Evolutionary conservation across 2,888 invertebrate genomes (phyloP), one percentile per base, ranked within the genome.

Genomic region (Orthosia gothica): DNA sequence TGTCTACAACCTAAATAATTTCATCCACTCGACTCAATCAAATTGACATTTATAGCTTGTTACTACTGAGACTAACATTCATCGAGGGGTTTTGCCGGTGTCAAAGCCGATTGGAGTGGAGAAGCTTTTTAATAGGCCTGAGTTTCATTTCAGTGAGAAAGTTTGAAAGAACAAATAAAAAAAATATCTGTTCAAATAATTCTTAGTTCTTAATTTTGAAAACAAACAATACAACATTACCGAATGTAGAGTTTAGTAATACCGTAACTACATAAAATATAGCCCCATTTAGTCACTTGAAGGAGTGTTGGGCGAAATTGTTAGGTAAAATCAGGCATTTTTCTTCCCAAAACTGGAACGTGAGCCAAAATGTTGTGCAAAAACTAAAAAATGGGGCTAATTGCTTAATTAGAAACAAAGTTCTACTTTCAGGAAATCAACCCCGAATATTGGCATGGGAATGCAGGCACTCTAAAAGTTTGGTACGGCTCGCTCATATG

Each of bases 341-440:
- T 74, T 57, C 66, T 83, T 70, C 67, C 69, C 59, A 80, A 83
- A 80, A 74, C 32, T 26, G 54, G 81, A 82, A 81, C 74, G 70
- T 63, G 82, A 66, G 82, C 74, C 83, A 82, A 82, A 59, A 57
- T 61, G 59, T 66, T 67, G 73, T 49, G 57, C 61, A 64, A 64
- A 82, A 82, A 79, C 70, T 61, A 75, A 76, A 82, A 82, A 82
- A 82, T 70, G 47, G 26, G 75, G 72, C 75, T 79, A 82, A 79
- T 82, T 79, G 64, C 67, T 74, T 82, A 79, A 70, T 83, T 79
- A 76, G 62, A 74, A 78, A 76, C 76, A 82, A 83, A 76, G 71
- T 82, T 77, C 59, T 63, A 70, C 57, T 70, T 76, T 66, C 57
- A 63, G 63, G 66, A 84, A 82, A 76, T 67, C 54, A 70, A 76